Evolutionary conservation across 2,113 vertebrate genomes (phyloP).

Genomic region (Psittacula cyanocephala): DNA sequence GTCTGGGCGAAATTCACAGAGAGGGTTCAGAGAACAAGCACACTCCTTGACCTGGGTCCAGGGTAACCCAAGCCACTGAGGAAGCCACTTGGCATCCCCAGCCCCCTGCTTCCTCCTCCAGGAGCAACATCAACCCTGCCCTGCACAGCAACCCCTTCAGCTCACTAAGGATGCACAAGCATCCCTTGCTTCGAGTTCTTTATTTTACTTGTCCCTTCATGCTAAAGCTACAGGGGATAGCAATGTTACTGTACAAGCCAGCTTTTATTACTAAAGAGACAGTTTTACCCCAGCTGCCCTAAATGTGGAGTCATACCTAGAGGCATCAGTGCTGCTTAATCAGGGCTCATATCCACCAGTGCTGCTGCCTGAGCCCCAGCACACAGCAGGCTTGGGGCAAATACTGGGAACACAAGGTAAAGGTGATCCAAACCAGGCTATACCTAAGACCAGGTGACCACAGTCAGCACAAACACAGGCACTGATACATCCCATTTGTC

Average conservation of each 20-base stretch:
- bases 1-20: not conserved
- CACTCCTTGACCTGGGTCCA: not conserved
- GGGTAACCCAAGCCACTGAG: not conserved
- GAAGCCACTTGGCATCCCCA: not conserved
- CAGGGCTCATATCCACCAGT: not conserved
- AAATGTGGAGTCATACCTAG: not conserved
- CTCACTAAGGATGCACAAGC: not conserved
- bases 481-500: not conserved
- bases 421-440: not conserved
- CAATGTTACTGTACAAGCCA: not conserved
- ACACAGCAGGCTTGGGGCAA: not conserved
- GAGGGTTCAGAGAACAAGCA: not conserved
- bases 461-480: rapidly evolving
- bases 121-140: not conserved
- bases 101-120: not conserved
- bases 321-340: not conserved
- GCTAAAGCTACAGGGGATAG: not conserved
- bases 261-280: not conserved
- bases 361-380: not conserved
- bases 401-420: not conserved
- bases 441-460: not conserved
- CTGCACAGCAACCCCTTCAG: not conserved
- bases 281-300: not conserved
- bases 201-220: not conserved
- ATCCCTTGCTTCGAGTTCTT: not conserved